These are phyloP conservation scores for Elgaria multicarinata DNA, from an alignment of 2,113 vertebrate genomes.

Conservation along the genomic window DNA sequence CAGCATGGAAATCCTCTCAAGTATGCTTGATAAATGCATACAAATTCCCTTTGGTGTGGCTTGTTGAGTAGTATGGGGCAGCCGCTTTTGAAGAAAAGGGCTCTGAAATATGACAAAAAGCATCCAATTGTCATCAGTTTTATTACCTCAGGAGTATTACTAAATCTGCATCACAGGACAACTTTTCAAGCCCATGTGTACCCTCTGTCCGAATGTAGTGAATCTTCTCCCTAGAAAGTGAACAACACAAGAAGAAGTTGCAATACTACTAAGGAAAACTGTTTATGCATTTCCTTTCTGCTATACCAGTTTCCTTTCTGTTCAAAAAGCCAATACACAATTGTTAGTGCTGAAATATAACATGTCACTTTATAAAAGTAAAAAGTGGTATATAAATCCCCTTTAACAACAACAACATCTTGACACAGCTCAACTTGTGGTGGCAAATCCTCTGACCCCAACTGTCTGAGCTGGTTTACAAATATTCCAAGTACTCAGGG, in stretches of 20 bases:
- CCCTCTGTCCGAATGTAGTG: conserved; percentile 97
- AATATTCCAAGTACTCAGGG: neutral
- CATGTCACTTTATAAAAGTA: too few species aligned
- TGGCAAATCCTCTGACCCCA: neutral
- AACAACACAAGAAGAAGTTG: conserved; percentile 21
- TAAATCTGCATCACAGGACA: conserved; percentile 97
- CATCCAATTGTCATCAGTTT: conserved; percentile 13
- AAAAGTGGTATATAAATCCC: too few species aligned
- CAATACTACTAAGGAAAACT: neutral
- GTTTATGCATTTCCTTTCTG: neutral
- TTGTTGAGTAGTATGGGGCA: conserved; percentile 1
- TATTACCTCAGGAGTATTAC: conserved; percentile 95
- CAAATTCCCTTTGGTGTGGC: neutral
- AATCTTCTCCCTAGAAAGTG: conserved; percentile 92
- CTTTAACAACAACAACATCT: neutral
- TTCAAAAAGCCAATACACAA: neutral
- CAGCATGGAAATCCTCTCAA: neutral
- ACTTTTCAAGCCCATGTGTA: conserved; percentile 91
- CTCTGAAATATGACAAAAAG: neutral
- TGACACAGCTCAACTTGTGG: neutral
- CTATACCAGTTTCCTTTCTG: conserved; percentile 11
- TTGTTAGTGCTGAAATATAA: neutral
- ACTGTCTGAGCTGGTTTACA: neutral
- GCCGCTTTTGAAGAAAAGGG: neutral
- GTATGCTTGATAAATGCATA: neutral